Conservation (phyloP, 2,797 vertebrate species). For the Cryptoprocta ferox region DNA sequence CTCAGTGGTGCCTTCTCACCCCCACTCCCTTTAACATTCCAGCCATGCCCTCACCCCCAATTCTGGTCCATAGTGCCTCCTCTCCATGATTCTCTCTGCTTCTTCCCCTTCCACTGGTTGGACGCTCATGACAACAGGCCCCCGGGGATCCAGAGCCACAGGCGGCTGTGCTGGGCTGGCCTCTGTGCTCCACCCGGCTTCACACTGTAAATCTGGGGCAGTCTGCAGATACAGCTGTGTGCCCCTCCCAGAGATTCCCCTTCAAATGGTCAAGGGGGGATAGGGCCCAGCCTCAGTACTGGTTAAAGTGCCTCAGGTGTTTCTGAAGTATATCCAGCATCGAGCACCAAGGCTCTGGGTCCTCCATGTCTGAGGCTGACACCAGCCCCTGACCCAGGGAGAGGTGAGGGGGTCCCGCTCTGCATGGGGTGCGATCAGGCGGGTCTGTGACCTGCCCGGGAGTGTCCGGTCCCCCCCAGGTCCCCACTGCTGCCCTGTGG, state of each 20-base stretch:
- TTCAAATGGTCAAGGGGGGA: background rate
- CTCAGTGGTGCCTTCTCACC: background rate
- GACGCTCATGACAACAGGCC: background rate
- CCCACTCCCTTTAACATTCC: background rate
- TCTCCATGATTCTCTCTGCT: background rate
- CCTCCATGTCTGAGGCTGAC: background rate
- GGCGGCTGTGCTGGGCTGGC: background rate
- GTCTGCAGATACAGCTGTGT: background rate
- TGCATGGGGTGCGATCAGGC: background rate
- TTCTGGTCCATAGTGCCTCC: too few species aligned
- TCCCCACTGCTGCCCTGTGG: background rate
- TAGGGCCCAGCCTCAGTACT: background rate
- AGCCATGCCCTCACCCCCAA: background rate
- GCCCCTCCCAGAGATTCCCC: background rate
- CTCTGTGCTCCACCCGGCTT: background rate
- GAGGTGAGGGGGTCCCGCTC: background rate
- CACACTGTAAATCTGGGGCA: background rate
- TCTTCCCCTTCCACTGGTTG: background rate
- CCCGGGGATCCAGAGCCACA: background rate
- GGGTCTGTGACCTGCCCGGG: background rate
- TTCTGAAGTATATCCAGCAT: background rate
- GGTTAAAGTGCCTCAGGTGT: background rate
- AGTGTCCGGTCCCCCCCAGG: background rate
- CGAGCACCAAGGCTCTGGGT: background rate
- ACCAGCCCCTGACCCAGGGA: background rate